Evolutionary conservation across 2,113 vertebrate genomes (phyloP), one percentile per base, ranked within the genome.

Genomic region (Saguinus imperator): DNA sequence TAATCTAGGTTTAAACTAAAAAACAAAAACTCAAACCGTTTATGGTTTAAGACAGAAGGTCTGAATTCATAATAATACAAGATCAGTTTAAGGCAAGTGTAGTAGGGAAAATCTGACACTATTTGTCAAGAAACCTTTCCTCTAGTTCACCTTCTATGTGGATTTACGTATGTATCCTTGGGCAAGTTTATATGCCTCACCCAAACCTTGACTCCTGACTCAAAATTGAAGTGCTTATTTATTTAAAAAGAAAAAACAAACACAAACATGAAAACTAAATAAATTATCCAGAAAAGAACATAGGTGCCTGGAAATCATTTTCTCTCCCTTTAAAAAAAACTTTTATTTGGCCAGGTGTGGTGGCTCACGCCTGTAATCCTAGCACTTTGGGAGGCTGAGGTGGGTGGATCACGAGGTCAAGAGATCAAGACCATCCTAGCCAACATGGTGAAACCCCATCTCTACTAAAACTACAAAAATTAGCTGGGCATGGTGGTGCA

Each of bases 1-100:
- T 81, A 73, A 97, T 85, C n/a, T 87, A 89, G 70, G 70, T 66
- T 93, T 96, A 72, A 86, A 95, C 43, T 89, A 66, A 95, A 89
- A 92, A 95, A 95, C 58, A 45, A 93, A 96, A 95, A 72, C 21
- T 43, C 10, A 89, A 92, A 91, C 1, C 18, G 23, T 79, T 93
- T 97, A 80, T 76, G 87, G 29, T 96, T 91, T 93, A 97, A 94
- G 82, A 95, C 75, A 94, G 76, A 95, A 45, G 89, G 32, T 80
- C 3, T 94, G 75, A 95, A 96, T 93, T 96, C 83, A 87, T 96
- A 66, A 94, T 81, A 94, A 87, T 75, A 85, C 27, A 86, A 29
- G 29, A 97, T 11, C 25, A 58, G 11, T 93, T 89, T 91, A 96
- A 97, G 57, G 57, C 45, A 94, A 86, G 21, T 45, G 35, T 25